Conservation (phyloP, 2,113 vertebrate genomes). For the Gadus chalcogrammus region DNA sequence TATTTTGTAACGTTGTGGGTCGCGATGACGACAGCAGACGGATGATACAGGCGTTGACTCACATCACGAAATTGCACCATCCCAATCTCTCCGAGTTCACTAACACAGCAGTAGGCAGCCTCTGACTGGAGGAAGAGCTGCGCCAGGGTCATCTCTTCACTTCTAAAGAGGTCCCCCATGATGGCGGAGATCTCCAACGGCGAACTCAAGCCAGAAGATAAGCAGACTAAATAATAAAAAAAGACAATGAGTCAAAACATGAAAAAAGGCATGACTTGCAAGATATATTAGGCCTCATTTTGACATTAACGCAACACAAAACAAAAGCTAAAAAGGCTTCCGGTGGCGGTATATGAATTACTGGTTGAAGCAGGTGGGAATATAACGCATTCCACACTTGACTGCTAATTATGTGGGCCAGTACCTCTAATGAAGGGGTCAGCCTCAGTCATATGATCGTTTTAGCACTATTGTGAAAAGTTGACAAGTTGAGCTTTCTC, state of each 20-base stretch:
- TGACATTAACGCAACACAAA: neutral
- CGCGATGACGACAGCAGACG: neutral
- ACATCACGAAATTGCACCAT: slow-evolving; percentile 98
- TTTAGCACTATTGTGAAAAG: neutral
- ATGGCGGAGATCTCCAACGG: slow-evolving; percentile 27
- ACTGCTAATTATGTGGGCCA: too few species aligned
- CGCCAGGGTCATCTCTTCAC: slow-evolving; percentile 97
- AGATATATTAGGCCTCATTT: neutral
- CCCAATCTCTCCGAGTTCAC: slow-evolving; percentile 93
- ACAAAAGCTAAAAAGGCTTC: neutral
- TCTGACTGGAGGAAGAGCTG: slow-evolving; percentile 97
- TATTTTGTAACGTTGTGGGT: too few species aligned
- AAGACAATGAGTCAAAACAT: too few species aligned
- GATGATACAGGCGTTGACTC: slow-evolving; percentile 59
- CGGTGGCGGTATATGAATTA: neutral
- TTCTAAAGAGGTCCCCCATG: slow-evolving; percentile 97
- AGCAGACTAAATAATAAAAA: too few species aligned
- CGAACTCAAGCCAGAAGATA: too few species aligned
- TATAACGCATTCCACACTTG: slow-evolving; percentile 10
- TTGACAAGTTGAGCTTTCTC: neutral
- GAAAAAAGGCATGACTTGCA: too few species aligned
- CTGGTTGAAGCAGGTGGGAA: neutral
- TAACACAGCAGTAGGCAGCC: slow-evolving; percentile 96
- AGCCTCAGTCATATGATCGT: neutral
- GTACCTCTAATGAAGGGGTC: too few species aligned